Evolutionary conservation across 1,140 invertebrate species (phyloP), one percentile per base, ranked within the genome.

Genomic region (Brachionus sp.): DNA sequence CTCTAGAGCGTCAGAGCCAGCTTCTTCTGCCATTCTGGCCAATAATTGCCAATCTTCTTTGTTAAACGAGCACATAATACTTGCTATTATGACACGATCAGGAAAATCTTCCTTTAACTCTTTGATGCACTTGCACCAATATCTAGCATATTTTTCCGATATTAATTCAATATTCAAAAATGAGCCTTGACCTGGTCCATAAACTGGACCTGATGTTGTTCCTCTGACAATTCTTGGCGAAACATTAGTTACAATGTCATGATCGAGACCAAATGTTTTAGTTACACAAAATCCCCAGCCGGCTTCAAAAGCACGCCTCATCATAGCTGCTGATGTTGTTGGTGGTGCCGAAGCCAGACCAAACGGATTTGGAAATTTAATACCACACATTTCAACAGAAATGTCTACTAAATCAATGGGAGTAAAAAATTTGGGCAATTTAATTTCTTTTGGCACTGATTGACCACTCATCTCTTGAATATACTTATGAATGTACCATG

Each of bases 151-250:
- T 89, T 99, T 99, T 90, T 99, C 97, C 10, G 96, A 98, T 87
- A 99, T 98, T 1, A 99, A 90, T 90, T 99, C 97, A 84, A 99
- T 98, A 87, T 99, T 99, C 0, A 99, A 89, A 88, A 98, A 99
- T 5, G 95, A 93, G 3, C 94, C 93, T 90, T 98, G 96, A 66
- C 95, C 94, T 0, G 97, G 97, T 0, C 97, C 97, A 88, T 92
- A 98, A 85, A 92, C 90, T 84, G 97, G 93, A 16, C 97, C 93
- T 3, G 95, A 95, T 0, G 96, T 98, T 4, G 93, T 93, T 12
- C 97, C 97, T 84, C 95, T 91, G 0, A 98, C 92, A 84, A 99
- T 99, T 83, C 97, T 91, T 0, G 97, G 97, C 2, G 96, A 98
- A 0, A 98, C 95, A 89, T 98, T 99, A 0, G 95, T 98, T 1